Conservation (phyloP, 2,113 vertebrate species). For the Gnathonemus longibarbis region DNA sequence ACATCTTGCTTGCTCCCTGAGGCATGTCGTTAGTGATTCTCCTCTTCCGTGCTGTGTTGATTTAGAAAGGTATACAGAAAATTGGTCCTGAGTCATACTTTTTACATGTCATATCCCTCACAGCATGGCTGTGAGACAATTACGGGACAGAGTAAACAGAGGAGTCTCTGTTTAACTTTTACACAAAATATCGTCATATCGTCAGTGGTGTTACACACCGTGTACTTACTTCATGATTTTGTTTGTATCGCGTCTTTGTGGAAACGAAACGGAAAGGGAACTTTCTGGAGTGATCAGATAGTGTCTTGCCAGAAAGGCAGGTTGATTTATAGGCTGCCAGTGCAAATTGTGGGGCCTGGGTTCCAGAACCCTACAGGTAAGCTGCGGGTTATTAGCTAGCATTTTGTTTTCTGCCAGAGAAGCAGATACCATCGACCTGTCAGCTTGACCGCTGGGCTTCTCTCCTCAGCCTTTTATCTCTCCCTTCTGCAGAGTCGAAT, state of each 20-base stretch:
- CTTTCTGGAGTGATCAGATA: background rate
- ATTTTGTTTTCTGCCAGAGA: background rate
- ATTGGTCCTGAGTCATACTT: background rate
- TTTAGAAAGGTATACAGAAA: background rate
- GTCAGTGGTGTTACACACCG: background rate
- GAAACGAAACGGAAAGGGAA: background rate
- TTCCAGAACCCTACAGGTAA: background rate
- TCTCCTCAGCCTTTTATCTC: background rate
- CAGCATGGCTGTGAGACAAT: background rate
- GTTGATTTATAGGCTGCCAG: background rate
- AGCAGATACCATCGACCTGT: constrained; percentile 1
- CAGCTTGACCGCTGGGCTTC: constrained; percentile 7
- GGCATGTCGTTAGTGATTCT: constrained; percentile 2
- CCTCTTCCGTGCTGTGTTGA: background rate
- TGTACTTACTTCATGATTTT: background rate
- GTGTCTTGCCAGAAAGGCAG: background rate
- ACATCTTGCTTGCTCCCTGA: background rate
- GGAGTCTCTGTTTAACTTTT: background rate
- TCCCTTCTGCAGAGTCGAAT: constrained; percentile 79
- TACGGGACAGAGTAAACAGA: background rate
- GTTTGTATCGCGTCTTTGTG: background rate
- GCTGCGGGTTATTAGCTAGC: constrained; percentile 13
- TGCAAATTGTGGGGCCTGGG: background rate
- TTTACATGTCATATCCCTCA: background rate
- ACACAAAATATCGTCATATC: background rate